phyloP scores from a whole-genome alignment of 2,888 invertebrate species.

The Podotricha telesiphe region DNA sequence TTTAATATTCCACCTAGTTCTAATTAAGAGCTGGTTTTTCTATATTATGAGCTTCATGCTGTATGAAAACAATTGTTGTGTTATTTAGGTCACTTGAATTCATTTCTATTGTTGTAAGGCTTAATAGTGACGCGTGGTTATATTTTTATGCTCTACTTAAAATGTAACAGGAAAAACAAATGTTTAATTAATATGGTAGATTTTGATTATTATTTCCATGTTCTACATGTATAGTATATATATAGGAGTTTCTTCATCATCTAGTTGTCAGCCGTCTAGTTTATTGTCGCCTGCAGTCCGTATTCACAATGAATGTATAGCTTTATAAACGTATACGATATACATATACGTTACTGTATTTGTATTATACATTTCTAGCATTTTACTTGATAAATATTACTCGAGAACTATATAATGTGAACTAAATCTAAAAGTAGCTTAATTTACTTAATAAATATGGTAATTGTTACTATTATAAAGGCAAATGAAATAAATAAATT shows the following conservation, averaged over 20 bases:
- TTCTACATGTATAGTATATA: not conserved
- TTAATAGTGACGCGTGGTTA: conserved; percentile 28
- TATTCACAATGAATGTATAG: not conserved
- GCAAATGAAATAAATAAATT: too few species aligned
- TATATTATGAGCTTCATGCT: conserved; percentile 25
- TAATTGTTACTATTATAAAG: too few species aligned
- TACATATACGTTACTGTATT: not conserved
- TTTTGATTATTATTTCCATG: not conserved
- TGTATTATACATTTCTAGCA: not conserved
- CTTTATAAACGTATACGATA: not conserved
- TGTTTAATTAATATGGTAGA: conserved; percentile 1
- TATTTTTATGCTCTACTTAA: conserved; percentile 25
- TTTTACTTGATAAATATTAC: not conserved
- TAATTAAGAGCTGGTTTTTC: conserved; percentile 27
- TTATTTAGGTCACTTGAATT: conserved; percentile 29
- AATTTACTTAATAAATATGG: too few species aligned
- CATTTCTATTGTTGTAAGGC: conserved; percentile 24
- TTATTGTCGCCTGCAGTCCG: not conserved
- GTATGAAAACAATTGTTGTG: conserved; percentile 30
- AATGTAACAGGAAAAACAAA: conserved; percentile 10
- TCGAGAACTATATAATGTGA: too few species aligned
- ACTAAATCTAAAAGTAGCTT: too few species aligned
- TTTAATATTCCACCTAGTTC: conserved; percentile 24
- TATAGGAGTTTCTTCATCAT: not conserved
- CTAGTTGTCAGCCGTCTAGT: not conserved